A percentile compares a stretch with the other conserved stretches of the same genome.
phyloP scores from a whole-genome alignment of 2,888 invertebrate species.

The Cryptocephalus moraei region DNA sequence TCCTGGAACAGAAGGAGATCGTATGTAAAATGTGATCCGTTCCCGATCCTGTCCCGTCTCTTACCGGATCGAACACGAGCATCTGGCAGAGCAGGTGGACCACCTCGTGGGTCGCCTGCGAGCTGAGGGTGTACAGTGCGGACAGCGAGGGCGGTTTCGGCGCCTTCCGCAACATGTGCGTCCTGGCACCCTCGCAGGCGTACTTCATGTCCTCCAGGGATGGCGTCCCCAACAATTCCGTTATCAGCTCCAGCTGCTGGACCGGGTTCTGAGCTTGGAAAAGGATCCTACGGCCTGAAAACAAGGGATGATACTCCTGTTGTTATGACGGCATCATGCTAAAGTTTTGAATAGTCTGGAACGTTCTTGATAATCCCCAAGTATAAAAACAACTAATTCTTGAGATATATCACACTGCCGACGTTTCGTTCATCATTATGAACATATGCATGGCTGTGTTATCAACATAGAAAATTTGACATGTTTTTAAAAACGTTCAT shows the following conservation, averaged over 20 bases:
- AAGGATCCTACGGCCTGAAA: slow-evolving; percentile 56
- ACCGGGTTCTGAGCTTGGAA: slow-evolving; percentile 93
- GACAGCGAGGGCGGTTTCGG: slow-evolving; percentile 82
- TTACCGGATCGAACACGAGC: slow-evolving; percentile 96
- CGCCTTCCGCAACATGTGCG: slow-evolving; percentile 81
- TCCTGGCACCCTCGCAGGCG: slow-evolving; percentile 90
- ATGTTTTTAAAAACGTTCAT: too few species aligned
- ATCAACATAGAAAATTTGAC: too few species aligned
- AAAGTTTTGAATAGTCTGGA: too few species aligned
- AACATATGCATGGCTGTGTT: too few species aligned
- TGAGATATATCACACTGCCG: too few species aligned
- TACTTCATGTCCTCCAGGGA: slow-evolving; percentile 91
- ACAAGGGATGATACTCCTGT: too few species aligned
- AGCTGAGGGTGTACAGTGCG: slow-evolving; percentile 79
- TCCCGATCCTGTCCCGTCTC: slow-evolving; percentile 24
- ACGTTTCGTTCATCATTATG: too few species aligned
- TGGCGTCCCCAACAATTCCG: slow-evolving; percentile 94
- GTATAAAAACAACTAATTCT: too few species aligned
- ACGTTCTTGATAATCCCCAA: too few species aligned
- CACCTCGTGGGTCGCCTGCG: slow-evolving; percentile 94
- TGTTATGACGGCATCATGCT: too few species aligned
- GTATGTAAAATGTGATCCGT: too few species aligned
- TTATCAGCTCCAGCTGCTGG: slow-evolving; percentile 94
- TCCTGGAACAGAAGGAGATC: slow-evolving; percentile 49
- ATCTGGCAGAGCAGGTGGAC: slow-evolving; percentile 95